Evolutionary conservation across 2,888 invertebrate species (phyloP).

Genomic region (Lissonota sp.): DNA sequence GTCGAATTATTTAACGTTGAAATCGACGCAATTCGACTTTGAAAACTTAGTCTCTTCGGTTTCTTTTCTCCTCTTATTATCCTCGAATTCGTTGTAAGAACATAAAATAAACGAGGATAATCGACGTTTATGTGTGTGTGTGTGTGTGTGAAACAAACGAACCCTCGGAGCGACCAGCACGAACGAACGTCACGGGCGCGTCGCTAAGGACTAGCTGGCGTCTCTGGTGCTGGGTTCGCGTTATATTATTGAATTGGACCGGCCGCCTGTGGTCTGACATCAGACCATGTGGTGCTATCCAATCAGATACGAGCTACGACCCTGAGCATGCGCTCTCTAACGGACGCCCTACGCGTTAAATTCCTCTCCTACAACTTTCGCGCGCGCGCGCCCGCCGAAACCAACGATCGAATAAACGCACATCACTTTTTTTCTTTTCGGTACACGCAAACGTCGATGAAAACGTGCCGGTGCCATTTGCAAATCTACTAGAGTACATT

Average conservation of each 20-base stretch:
- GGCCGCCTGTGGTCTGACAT: constrained; percentile 89
- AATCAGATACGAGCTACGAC: constrained; percentile 85
- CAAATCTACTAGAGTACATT: too few relatives aligned
- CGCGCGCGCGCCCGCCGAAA: constrained; percentile 1
- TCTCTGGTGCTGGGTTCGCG: constrained; percentile 78
- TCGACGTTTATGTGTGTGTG: too few relatives aligned
- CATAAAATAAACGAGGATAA: too few relatives aligned
- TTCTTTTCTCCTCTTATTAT: too few relatives aligned
- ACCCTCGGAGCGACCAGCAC: constrained; percentile 59
- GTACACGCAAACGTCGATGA: too few relatives aligned
- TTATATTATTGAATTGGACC: constrained; percentile 84
- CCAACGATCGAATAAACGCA: too few relatives aligned
- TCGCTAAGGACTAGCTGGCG: constrained; percentile 78
- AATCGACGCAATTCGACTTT: too few relatives aligned
- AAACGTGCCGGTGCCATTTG: too few relatives aligned
- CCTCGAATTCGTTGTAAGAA: too few relatives aligned
- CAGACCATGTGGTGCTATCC: constrained; percentile 90
- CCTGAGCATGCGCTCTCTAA: constrained; percentile 77
- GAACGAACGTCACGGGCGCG: constrained; percentile 72
- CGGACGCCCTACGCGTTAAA: constrained; percentile 52
- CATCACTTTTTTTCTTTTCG: too few relatives aligned
- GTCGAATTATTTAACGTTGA: too few relatives aligned
- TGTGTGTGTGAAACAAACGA: background rate
- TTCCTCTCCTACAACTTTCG: background rate
- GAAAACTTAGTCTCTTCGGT: too few relatives aligned